These are phyloP conservation scores for Aphidius gifuensis DNA, from an alignment of 1,140 invertebrate genomes.

Conservation along the genomic window DNA sequence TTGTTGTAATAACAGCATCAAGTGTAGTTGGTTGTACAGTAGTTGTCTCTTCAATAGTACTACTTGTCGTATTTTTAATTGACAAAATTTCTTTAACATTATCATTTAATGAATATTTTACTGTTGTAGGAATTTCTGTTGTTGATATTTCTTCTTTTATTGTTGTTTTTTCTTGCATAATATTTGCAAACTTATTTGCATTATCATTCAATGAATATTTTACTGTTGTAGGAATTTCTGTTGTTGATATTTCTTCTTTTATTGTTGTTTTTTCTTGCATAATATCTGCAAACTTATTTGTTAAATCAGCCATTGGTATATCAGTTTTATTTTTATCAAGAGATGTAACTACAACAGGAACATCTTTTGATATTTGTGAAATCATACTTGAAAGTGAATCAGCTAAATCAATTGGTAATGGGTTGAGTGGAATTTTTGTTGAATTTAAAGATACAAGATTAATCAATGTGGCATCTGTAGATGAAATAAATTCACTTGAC, in stretches of 20 bases:
- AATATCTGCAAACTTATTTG: background rate
- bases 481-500: slow-evolving; percentile 18
- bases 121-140: background rate
- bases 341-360: background rate
- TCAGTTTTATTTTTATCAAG: too few relatives aligned
- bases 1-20: background rate
- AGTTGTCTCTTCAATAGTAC: too few relatives aligned
- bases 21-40: too few relatives aligned
- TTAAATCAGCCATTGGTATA: too few relatives aligned
- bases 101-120: too few relatives aligned
- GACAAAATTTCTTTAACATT: too few relatives aligned
- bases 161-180: background rate
- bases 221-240: background rate
- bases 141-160: background rate
- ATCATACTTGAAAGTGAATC: slow-evolving; percentile 48
- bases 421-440: background rate
- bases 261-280: background rate
- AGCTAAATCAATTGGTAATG: slow-evolving; percentile 40
- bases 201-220: too few relatives aligned
- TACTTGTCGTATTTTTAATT: too few relatives aligned
- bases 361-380: slow-evolving; percentile 43
- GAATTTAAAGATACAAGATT: background rate
- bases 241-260: background rate
- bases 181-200: too few relatives aligned
- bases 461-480: background rate